Conservation (phyloP, 2,888 invertebrate genomes). For the Thereva unica region DNA sequence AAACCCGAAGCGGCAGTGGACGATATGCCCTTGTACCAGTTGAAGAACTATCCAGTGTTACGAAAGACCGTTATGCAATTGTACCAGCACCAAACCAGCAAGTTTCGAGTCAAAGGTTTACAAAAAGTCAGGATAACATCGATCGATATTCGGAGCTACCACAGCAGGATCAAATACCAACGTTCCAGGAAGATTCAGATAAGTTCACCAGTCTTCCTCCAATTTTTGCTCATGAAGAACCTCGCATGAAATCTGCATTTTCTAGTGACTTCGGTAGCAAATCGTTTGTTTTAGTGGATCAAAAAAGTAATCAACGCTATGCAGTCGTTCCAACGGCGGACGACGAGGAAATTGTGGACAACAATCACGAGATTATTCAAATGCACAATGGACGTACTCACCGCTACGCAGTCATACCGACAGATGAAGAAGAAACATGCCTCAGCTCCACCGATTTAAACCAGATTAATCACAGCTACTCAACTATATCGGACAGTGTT, state of each 20-base stretch:
- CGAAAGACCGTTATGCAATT: slow-evolving; percentile 53
- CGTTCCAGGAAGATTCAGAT: slow-evolving; percentile 52
- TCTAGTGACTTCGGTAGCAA: slow-evolving; percentile 59
- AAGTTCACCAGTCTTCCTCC: slow-evolving; percentile 55
- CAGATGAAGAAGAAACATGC: slow-evolving; percentile 61
- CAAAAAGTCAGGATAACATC: slow-evolving; percentile 55
- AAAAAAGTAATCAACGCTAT: slow-evolving; percentile 63
- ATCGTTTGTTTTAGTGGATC: slow-evolving; percentile 60
- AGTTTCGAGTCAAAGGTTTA: slow-evolving; percentile 55
- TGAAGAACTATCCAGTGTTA: slow-evolving; percentile 51
- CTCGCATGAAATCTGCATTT: slow-evolving; percentile 55
- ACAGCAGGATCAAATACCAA: slow-evolving; percentile 49
- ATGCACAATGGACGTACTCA: slow-evolving; percentile 58
- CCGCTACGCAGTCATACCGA: slow-evolving; percentile 66
- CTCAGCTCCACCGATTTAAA: slow-evolving; percentile 58
- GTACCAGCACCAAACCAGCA: slow-evolving; percentile 50
- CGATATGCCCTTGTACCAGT: slow-evolving; percentile 62
- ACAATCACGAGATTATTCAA: slow-evolving; percentile 58
- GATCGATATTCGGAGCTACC: slow-evolving; percentile 49
- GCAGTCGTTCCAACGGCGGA: slow-evolving; percentile 70
- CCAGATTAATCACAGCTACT: slow-evolving; percentile 48
- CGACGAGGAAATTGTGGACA: slow-evolving; percentile 59
- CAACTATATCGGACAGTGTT: slow-evolving; percentile 44
- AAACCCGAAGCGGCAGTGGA: slow-evolving; percentile 53
- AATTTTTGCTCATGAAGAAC: slow-evolving; percentile 41